A percentile compares a stretch with the other conserved stretches of the same genome.
Conservation (phyloP, 2,797 vertebrate species). For the Phataginus tetradactyla region DNA sequence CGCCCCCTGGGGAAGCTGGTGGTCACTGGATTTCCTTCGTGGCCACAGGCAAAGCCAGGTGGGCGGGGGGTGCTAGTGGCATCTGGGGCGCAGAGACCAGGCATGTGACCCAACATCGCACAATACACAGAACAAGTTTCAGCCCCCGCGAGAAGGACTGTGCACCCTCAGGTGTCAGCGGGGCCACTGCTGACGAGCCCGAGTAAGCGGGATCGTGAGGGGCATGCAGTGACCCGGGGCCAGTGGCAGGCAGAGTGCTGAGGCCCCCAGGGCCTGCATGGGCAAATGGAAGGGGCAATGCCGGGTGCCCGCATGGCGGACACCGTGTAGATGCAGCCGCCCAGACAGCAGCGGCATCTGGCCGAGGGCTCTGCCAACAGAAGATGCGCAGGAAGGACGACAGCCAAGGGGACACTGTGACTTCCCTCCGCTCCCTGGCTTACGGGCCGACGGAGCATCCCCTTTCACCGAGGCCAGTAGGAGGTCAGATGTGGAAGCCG, state of each 20-base stretch:
- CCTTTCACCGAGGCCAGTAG: not conserved
- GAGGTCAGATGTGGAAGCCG: not conserved
- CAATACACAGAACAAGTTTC: too few species aligned
- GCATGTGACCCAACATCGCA: not conserved
- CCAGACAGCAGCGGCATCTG: not conserved
- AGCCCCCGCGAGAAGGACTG: too few species aligned
- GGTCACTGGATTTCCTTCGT: not conserved
- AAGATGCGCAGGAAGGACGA: not conserved
- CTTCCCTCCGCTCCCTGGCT: not conserved
- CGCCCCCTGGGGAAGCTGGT: not conserved
- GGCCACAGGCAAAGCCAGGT: rapidly evolving
- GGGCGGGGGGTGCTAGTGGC: not conserved
- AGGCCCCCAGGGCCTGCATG: not conserved
- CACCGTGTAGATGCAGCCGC: not conserved
- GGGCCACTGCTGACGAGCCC: not conserved
- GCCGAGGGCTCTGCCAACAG: not conserved
- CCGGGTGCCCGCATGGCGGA: rapidly evolving
- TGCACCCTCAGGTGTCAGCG: not conserved
- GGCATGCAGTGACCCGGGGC: not conserved
- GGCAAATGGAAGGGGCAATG: not conserved
- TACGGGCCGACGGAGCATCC: not conserved
- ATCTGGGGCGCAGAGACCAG: too few species aligned
- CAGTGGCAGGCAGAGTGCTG: not conserved
- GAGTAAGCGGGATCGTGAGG: too few species aligned
- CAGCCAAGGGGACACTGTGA: not conserved